These are phyloP conservation scores for Enteromius afrohamiltoni DNA, from an alignment of 2,797 vertebrate genomes.

Conservation along the genomic window DNA sequence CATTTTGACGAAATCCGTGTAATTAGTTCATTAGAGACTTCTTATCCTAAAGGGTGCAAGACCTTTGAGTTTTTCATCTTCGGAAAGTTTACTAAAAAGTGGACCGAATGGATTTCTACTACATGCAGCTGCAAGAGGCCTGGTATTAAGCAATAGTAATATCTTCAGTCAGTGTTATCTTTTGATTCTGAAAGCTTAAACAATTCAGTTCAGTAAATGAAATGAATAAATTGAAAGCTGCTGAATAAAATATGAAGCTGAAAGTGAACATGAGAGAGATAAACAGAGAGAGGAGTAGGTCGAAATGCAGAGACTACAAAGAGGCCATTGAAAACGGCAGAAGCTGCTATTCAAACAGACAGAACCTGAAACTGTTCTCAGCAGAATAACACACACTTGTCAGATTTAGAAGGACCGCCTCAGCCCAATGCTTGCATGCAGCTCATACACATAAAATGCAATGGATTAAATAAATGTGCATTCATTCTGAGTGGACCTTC, in stretches of 20 bases:
- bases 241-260: constrained; percentile 14
- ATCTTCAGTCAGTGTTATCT: neutral
- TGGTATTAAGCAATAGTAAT: neutral
- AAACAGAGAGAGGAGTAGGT: constrained; percentile 7
- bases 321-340: constrained; percentile 56
- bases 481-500: neutral
- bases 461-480: neutral
- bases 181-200: neutral
- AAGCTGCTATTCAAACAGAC: constrained; percentile 60
- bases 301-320: constrained; percentile 47
- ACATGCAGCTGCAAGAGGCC: neutral
- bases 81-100: neutral
- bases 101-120: neutral
- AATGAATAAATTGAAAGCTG: constrained; percentile 4
- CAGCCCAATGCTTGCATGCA: neutral
- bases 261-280: neutral
- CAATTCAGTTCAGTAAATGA: neutral
- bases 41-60: neutral
- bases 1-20: neutral
- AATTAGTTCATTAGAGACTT: neutral
- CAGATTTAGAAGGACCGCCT: constrained; percentile 32
- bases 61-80: neutral
- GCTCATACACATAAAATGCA: neutral
- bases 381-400: constrained; percentile 54
- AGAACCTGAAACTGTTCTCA: constrained; percentile 32